Percentiles rank a stretch among this genome's conserved stretches.
These are phyloP conservation scores for Terrapene triunguis DNA, from an alignment of 2,113 vertebrate genomes.

Conservation along the genomic window DNA sequence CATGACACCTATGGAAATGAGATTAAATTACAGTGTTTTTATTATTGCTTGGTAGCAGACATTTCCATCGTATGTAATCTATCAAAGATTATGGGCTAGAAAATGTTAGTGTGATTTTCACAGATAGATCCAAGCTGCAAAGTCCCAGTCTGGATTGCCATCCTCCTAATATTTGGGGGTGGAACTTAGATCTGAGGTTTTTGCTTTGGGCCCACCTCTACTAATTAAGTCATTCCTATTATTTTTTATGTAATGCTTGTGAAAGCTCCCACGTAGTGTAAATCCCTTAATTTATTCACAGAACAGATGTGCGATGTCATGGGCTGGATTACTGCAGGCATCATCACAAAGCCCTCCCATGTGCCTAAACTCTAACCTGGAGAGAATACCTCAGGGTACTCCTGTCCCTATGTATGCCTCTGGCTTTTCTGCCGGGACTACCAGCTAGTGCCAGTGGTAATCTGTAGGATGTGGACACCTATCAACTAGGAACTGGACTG, in stretches of 20 bases:
- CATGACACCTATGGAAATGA: conserved; percentile 75
- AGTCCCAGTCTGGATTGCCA: background rate
- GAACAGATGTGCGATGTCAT: background rate
- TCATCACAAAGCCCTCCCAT: background rate
- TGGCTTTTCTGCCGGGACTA: background rate
- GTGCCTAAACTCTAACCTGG: background rate
- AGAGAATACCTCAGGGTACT: background rate
- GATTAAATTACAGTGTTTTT: background rate
- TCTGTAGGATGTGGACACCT: background rate
- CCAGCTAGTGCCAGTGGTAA: background rate
- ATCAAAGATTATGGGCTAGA: background rate
- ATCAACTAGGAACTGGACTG: background rate
- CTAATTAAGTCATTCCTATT: background rate
- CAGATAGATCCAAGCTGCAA: background rate
- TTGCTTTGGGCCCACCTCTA: background rate
- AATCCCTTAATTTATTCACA: background rate
- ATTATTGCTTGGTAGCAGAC: background rate
- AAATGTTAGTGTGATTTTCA: background rate
- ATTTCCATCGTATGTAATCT: background rate
- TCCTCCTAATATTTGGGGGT: background rate
- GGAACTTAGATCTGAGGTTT: background rate
- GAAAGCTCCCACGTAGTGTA: background rate
- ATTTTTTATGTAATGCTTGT: background rate
- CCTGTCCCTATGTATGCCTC: background rate
- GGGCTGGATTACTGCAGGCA: background rate